phyloP scores from a whole-genome alignment of 2,797 vertebrate species.

The Xenentodon cancila region DNA sequence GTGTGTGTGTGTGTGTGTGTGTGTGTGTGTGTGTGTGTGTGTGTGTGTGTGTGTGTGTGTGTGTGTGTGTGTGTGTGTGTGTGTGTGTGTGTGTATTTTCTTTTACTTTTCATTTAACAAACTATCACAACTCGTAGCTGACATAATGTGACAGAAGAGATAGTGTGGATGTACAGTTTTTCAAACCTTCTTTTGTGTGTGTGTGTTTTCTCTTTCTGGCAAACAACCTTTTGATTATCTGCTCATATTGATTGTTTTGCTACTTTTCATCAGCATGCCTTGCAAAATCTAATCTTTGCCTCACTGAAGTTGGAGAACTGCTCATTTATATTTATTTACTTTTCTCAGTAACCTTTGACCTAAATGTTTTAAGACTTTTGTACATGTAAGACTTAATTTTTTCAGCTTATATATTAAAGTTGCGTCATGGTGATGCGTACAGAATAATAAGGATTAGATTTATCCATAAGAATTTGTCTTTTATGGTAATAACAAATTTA shows the following conservation, averaged over 20 bases:
- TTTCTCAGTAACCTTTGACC: constrained; percentile 56
- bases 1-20: neutral
- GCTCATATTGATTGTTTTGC: neutral
- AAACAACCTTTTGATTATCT: too few relatives aligned
- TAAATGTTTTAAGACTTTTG: constrained; percentile 66
- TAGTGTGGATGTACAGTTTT: too few relatives aligned
- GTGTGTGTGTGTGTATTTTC: neutral
- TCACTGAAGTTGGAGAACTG: constrained; percentile 1
- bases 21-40: neutral
- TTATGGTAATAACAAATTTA: neutral
- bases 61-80: constrained; percentile 3
- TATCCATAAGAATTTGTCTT: neutral
- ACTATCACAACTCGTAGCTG: neutral
- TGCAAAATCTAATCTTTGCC: neutral
- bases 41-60: neutral
- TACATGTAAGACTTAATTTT: constrained; percentile 40
- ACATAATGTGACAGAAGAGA: neutral
- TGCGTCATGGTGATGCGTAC: constrained; percentile 33
- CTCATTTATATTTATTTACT: constrained; percentile 33
- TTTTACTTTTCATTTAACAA: neutral
- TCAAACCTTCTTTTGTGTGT: too few relatives aligned
- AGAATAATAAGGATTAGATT: constrained; percentile 56
- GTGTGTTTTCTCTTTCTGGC: too few relatives aligned
- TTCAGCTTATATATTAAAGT: constrained; percentile 42
- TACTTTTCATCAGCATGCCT: neutral